Conservation (phyloP, 1,140 invertebrate species). For the Pseudomyrmex sp. region DNA sequence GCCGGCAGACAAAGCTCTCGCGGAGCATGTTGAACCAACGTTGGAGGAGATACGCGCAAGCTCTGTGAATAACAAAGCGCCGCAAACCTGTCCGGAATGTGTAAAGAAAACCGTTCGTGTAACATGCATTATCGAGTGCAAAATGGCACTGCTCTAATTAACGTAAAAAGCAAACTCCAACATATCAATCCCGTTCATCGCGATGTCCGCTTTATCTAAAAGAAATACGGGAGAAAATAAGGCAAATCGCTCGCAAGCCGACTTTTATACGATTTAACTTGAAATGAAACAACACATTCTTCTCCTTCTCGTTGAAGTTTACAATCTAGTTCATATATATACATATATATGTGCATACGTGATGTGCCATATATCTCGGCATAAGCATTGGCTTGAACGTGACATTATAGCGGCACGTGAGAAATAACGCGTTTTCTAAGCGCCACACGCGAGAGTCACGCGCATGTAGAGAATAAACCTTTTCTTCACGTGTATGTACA, state of each 20-base stretch:
- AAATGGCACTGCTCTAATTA: slow-evolving; percentile 1
- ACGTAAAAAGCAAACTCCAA: background rate
- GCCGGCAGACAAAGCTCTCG: background rate
- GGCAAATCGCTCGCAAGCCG: background rate
- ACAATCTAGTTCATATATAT: slow-evolving; percentile 18
- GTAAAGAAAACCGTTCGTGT: background rate
- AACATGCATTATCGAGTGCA: no score
- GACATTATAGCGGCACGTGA: background rate
- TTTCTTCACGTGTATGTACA: background rate
- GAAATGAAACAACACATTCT: no score
- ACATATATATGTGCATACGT: background rate
- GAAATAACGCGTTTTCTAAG: slow-evolving; percentile 14
- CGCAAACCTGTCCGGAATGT: background rate
- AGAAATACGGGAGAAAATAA: no score
- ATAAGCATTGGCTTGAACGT: slow-evolving; percentile 20
- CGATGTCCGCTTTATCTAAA: no score
- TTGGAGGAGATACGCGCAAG: slow-evolving; percentile 19
- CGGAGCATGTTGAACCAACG: slow-evolving; percentile 26
- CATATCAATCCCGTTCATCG: background rate
- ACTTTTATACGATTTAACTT: background rate
- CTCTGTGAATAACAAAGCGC: slow-evolving; percentile 9
- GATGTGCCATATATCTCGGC: background rate
- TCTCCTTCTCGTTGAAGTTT: background rate
- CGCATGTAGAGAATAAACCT: slow-evolving; percentile 16
- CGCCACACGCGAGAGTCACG: background rate